A percentile compares a stretch with the other conserved stretches of the same genome.
Evolutionary conservation across 2,888 invertebrate species (phyloP).

Genomic region (Parthenolecanium corni): DNA sequence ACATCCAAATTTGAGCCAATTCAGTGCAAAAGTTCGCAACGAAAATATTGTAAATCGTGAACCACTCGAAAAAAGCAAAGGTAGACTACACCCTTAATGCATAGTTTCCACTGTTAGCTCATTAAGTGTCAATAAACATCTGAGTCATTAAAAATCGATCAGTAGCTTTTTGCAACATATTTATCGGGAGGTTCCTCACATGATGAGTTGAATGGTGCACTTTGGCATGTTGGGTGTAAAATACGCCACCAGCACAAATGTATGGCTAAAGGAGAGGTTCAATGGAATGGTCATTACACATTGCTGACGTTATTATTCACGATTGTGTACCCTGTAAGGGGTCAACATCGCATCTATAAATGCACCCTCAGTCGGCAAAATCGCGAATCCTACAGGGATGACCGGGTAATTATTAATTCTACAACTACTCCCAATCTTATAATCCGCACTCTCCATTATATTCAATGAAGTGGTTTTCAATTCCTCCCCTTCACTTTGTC

Average conservation of each 20-base stretch:
- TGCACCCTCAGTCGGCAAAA: constrained; percentile 19
- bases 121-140: too few species aligned
- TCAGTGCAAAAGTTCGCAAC: too few species aligned
- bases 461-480: constrained; percentile 27
- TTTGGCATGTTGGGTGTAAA: background rate
- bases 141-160: too few species aligned
- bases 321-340: constrained; percentile 17
- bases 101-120: too few species aligned
- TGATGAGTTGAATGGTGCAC: background rate
- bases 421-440: constrained; percentile 15
- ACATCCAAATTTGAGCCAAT: too few species aligned
- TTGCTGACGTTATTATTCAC: constrained; percentile 24
- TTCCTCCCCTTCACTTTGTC: constrained; percentile 5
- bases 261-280: constrained; percentile 6
- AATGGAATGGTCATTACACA: constrained; percentile 29
- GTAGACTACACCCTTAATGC: too few species aligned
- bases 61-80: too few species aligned
- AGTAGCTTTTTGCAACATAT: too few species aligned
- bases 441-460: constrained; percentile 27
- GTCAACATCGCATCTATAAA: constrained; percentile 15
- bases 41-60: too few species aligned
- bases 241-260: background rate
- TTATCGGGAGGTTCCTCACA: background rate
- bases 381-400: constrained; percentile 15
- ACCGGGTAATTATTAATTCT: constrained; percentile 28